Evolutionary conservation across 2,113 vertebrate genomes (phyloP), one percentile per base, ranked within the genome.

Genomic region (Fulmarus glacialis): DNA sequence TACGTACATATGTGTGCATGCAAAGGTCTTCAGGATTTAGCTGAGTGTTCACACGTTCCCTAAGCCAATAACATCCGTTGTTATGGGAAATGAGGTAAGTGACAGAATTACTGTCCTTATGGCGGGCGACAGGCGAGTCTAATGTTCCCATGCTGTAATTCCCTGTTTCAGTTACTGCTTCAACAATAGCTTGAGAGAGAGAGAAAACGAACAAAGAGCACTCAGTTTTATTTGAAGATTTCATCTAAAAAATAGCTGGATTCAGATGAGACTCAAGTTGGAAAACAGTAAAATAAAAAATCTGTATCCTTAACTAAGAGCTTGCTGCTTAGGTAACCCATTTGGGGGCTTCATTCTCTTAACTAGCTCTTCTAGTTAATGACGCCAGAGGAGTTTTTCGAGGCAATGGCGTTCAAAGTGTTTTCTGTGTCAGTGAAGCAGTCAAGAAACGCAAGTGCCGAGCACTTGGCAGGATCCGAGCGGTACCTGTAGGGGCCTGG

Each of bases 31-130:
- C 91, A 91, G 92, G 89, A 79, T 93, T 94, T 95, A 93, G 96
- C 89, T 36, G 83, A 95, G 90, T 82, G 89, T 97, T 97, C 95
- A 63, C 97, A 95, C 95, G 87, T 97, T 97, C 93, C 94, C 95
- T 90, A 96, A 96, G 95, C 95, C 96, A 97, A 95, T 95, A 97
- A 97, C 97, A 97, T 97, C 97, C 93, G 94, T 83, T 90, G 97
- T 94, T 97, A 89, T 40, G 96, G 97, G 97, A 98, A 97, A 97
- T 98, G 97, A 98, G 97, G 97, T 97, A 98, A 97, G 97, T 97
- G 97, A 95, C 97, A 93, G 95, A 94, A 95, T 95, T 89, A 93
- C 96, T 95, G 96, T 97, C 97, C 96, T 97, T 97, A 94, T 91
- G 93, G 96, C 26, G 6, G 78, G 90, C 82, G 96, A 96, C 97